Evolutionary conservation across 1,140 invertebrate species (phyloP).

Genomic region (Lethrus apterus): DNA sequence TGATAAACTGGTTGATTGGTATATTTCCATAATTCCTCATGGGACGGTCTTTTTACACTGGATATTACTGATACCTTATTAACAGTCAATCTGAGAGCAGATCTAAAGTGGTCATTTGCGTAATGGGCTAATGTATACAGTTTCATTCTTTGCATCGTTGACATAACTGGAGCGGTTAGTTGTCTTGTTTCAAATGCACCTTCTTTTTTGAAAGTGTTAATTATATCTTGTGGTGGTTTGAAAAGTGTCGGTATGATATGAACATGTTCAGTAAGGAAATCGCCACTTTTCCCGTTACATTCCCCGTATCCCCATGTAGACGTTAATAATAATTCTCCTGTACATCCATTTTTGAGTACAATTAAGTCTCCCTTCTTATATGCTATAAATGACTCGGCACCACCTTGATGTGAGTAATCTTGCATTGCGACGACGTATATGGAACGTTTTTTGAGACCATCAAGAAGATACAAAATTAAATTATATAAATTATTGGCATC

Average conservation of each 20-base stretch:
- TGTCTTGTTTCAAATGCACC: conserved; percentile 41
- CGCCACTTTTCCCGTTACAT: conserved; percentile 62
- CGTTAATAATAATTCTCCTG: conserved; percentile 66
- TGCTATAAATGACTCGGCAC: conserved; percentile 44
- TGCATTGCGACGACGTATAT: conserved; percentile 74
- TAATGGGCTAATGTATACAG: conserved; percentile 78
- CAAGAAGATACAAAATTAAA: conserved; percentile 76
- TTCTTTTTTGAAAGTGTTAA: conserved; percentile 53
- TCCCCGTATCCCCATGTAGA: conserved; percentile 68
- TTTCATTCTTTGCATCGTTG: conserved; percentile 53
- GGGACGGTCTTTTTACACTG: conserved; percentile 46
- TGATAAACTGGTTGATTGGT: conserved; percentile 76
- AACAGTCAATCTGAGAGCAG: conserved; percentile 45
- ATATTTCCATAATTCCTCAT: conserved; percentile 74
- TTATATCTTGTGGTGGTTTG: conserved; percentile 56
- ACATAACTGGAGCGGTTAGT: conserved; percentile 42
- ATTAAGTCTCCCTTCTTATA: conserved; percentile 67
- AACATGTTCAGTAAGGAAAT: conserved; percentile 81
- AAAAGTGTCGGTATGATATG: conserved; percentile 79
- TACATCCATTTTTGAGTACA: conserved; percentile 64
- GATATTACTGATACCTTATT: conserved; percentile 57
- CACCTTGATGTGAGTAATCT: conserved; percentile 61
- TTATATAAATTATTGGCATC: conserved; percentile 80
- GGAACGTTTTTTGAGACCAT: conserved; percentile 79
- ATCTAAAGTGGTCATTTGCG: conserved; percentile 74